phyloP scores from a whole-genome alignment of 2,113 vertebrate species.

The Natator depressus region DNA sequence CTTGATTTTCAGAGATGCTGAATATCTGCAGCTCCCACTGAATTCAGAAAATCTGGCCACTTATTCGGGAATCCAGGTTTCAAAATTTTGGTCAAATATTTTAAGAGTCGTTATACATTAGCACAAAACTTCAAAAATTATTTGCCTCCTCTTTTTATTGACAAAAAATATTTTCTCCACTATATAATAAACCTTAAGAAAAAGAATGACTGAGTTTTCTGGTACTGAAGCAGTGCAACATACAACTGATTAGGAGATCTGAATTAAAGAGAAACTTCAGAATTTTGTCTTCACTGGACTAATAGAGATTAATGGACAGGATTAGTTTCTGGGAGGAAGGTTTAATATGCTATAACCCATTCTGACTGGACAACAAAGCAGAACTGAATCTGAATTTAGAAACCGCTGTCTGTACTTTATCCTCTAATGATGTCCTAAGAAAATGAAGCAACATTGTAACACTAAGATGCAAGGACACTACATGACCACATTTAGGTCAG shows the following conservation, averaged over 20 bases:
- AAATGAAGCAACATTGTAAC: not conserved
- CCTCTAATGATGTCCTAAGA: not conserved
- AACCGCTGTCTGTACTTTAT: not conserved
- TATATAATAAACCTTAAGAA: not conserved
- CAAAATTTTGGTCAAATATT: not conserved
- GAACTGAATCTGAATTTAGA: not conserved
- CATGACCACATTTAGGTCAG: not conserved
- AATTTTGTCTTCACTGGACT: not conserved
- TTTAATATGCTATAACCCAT: not conserved
- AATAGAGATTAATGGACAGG: not conserved
- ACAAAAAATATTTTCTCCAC: not conserved
- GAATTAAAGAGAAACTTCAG: not conserved
- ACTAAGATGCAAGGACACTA: not conserved
- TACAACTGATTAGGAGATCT: not conserved
- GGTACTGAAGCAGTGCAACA: not conserved
- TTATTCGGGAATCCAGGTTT: not conserved
- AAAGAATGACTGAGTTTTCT: not conserved
- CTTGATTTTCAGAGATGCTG: not conserved
- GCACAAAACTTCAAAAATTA: not conserved
- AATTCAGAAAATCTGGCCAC: not conserved
- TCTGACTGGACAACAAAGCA: not conserved
- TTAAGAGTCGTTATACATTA: not conserved
- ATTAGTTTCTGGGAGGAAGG: not conserved
- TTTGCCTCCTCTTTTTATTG: not conserved
- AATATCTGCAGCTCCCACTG: not conserved